Evolutionary conservation across 1,140 invertebrate genomes (phyloP).

Genomic region (Platorchestia sp.): DNA sequence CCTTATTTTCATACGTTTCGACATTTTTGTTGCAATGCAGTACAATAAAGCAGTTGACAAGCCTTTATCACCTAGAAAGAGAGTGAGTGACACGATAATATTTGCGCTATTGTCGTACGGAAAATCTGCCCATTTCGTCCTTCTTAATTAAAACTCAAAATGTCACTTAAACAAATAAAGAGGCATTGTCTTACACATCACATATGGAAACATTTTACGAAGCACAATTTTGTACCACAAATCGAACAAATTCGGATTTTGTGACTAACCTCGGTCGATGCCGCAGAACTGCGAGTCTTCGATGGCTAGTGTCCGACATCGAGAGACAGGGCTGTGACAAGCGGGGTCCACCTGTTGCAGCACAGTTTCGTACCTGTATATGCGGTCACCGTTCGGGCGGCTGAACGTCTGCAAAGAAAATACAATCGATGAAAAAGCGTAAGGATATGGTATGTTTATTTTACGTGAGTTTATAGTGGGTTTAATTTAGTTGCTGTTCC

Average conservation of each 20-base stretch:
- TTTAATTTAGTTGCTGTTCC: background rate
- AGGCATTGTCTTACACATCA: background rate
- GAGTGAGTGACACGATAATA: too few species aligned
- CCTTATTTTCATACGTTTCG: too few species aligned
- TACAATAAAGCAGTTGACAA: too few species aligned
- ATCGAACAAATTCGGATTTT: background rate
- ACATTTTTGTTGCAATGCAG: too few species aligned
- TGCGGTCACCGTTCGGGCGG: background rate
- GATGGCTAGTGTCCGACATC: constrained; percentile 48
- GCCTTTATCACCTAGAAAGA: too few species aligned
- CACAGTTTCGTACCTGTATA: constrained; percentile 43
- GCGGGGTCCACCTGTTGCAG: constrained; percentile 57
- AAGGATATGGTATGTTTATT: background rate
- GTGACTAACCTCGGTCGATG: constrained; percentile 56
- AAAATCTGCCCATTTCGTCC: too few species aligned
- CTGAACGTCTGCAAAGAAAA: constrained; percentile 59
- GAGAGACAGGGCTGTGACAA: constrained; percentile 54
- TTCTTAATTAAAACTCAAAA: too few species aligned
- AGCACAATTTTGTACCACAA: background rate
- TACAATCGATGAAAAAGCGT: background rate
- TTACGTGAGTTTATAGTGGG: background rate
- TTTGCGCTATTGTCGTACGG: too few species aligned
- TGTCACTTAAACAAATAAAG: too few species aligned
- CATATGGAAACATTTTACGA: background rate
- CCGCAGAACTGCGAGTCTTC: constrained; percentile 59